Conservation (phyloP, 1,140 invertebrate genomes). For the Pomacea maculata region DNA sequence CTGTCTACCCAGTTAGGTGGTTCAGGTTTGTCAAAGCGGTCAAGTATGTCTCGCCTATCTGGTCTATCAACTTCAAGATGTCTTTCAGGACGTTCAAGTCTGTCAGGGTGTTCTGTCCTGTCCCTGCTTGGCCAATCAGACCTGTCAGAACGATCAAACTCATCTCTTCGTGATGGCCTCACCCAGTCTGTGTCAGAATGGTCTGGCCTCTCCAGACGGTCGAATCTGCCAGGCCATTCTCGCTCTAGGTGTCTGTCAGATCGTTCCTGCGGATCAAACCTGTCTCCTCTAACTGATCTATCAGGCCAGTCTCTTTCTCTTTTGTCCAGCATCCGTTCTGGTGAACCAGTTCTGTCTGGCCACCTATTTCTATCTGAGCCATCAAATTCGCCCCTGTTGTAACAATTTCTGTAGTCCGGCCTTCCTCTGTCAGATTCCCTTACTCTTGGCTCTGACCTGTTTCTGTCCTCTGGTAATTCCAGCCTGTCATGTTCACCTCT, state of each 20-base stretch:
- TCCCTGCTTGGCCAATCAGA: conserved; percentile 2
- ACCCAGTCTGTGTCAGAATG: not conserved
- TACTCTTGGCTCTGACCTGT: not conserved
- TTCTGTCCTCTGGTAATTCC: not conserved
- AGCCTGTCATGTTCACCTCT: not conserved
- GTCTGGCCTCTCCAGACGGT: not conserved
- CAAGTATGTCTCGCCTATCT: not conserved
- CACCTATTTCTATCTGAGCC: too few species aligned
- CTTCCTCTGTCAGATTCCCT: conserved; percentile 11
- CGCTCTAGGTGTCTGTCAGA: not conserved
- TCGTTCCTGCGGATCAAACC: not conserved
- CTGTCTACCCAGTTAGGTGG: too few species aligned
- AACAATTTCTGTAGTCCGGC: not conserved
- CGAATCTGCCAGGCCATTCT: not conserved
- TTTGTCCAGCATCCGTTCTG: not conserved
- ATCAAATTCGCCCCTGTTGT: not conserved
- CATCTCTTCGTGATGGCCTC: not conserved
- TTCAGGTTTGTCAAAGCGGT: not conserved
- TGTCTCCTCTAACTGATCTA: not conserved
- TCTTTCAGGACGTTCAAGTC: not conserved
- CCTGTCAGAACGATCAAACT: not conserved
- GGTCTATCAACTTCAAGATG: not conserved
- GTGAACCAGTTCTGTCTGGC: not conserved
- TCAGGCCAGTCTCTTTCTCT: not conserved
- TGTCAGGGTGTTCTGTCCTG: not conserved